Conservation (phyloP, 2,888 invertebrate species). For the Drosophila kuntzei region DNA sequence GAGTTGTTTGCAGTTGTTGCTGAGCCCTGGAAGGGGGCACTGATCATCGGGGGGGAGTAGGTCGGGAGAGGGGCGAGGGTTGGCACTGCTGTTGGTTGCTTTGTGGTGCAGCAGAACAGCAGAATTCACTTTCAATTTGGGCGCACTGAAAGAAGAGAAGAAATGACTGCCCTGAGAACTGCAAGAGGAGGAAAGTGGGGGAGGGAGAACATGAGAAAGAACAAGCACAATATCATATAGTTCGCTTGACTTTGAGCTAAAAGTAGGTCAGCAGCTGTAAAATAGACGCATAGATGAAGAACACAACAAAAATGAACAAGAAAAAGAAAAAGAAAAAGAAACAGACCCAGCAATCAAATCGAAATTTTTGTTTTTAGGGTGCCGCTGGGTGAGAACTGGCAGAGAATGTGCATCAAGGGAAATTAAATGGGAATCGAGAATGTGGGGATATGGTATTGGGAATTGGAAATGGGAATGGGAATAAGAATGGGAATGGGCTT, state of each 20-base stretch:
- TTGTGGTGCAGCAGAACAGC: slow-evolving; percentile 59
- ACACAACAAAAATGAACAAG: slow-evolving; percentile 13
- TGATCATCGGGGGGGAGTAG: background rate
- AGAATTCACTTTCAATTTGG: slow-evolving; percentile 77
- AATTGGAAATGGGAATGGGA: slow-evolving; percentile 16
- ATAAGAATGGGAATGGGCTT: slow-evolving; percentile 6
- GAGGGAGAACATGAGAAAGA: slow-evolving; percentile 2
- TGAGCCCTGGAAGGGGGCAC: slow-evolving; percentile 2
- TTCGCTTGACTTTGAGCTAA: slow-evolving; percentile 73
- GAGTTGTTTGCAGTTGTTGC: slow-evolving; percentile 66
- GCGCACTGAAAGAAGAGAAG: slow-evolving; percentile 61
- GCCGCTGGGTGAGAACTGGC: slow-evolving; percentile 9
- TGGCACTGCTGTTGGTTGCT: too few species aligned
- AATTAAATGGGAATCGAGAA: slow-evolving; percentile 19
- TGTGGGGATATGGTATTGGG: slow-evolving; percentile 16
- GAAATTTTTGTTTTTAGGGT: slow-evolving; percentile 23
- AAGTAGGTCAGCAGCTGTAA: slow-evolving; percentile 78
- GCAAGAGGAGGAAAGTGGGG: background rate
- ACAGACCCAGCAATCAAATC: slow-evolving; percentile 35
- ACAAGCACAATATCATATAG: slow-evolving; percentile 52
- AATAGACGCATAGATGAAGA: slow-evolving; percentile 58
- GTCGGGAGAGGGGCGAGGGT: background rate
- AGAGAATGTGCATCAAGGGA: slow-evolving; percentile 44
- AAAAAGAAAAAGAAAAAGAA: background rate
- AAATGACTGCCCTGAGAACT: slow-evolving; percentile 52